Evolutionary conservation across 2,888 invertebrate species (phyloP).

Genomic region (Notocelia uddmanniana): DNA sequence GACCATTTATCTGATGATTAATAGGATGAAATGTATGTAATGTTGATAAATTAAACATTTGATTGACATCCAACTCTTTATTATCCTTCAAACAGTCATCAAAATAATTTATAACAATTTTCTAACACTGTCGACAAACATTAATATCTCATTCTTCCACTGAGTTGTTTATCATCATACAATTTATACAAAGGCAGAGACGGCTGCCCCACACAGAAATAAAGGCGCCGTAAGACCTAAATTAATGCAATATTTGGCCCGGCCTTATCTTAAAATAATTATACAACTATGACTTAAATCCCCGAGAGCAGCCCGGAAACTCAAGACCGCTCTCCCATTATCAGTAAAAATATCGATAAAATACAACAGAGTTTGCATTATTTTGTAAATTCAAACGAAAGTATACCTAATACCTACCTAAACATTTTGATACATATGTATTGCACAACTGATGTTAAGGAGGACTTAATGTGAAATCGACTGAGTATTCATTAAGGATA

Average conservation of each 20-base stretch:
- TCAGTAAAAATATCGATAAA: conserved; percentile 83
- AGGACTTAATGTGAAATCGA: conserved; percentile 75
- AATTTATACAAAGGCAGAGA: conserved; percentile 75
- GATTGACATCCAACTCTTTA: conserved; percentile 86
- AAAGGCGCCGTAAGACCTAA: conserved; percentile 78
- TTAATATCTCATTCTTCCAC: conserved; percentile 83
- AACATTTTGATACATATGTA: conserved; percentile 81
- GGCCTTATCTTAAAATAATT: conserved; percentile 84
- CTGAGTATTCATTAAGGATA: conserved; percentile 85
- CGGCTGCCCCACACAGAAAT: conserved; percentile 72
- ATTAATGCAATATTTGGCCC: conserved; percentile 85
- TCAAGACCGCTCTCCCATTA: conserved; percentile 63
- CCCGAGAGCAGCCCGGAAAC: conserved; percentile 64
- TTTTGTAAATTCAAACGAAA: conserved; percentile 82
- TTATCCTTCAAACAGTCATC: conserved; percentile 87
- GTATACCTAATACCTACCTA: conserved; percentile 83
- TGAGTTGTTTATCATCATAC: conserved; percentile 80
- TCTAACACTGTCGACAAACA: conserved; percentile 86
- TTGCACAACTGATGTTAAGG: conserved; percentile 83
- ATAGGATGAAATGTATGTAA: neutral
- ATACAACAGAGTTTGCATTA: conserved; percentile 83
- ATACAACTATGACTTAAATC: conserved; percentile 82
- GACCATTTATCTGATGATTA: conserved; percentile 54
- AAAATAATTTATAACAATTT: conserved; percentile 87
- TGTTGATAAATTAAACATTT: conserved; percentile 48